Percentiles rank a stretch among this genome's conserved stretches.
Conservation (phyloP, 2,888 invertebrate genomes). For the Hirtodrosophila alboralis region DNA sequence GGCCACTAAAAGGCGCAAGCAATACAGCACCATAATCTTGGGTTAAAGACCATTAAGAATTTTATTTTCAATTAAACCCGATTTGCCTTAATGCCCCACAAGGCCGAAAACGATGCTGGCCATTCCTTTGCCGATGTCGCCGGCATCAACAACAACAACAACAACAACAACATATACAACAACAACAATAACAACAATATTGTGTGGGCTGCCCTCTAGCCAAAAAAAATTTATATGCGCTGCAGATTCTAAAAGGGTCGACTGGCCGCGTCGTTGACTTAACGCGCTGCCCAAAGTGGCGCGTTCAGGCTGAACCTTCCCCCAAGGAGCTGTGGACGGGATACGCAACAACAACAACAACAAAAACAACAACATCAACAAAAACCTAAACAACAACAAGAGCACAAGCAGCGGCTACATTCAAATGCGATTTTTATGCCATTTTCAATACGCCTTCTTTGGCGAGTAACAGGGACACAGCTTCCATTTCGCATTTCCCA, state of each 20-base stretch:
- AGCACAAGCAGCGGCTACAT: constrained; percentile 47
- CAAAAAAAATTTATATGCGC: constrained; percentile 74
- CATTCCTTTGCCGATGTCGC: constrained; percentile 49
- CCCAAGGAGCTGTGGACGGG: constrained; percentile 40
- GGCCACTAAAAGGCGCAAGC: constrained; percentile 73
- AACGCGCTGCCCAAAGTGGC: constrained; percentile 65
- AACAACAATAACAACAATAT: constrained; percentile 42
- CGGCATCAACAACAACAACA: constrained; percentile 39
- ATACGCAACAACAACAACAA: constrained; percentile 28
- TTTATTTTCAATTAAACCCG: constrained; percentile 82
- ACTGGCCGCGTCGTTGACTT: constrained; percentile 70
- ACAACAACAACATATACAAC: constrained; percentile 26
- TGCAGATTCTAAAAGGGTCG: constrained; percentile 79
- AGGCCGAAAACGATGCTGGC: constrained; percentile 71
- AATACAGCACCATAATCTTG: constrained; percentile 78
- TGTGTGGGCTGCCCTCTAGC: constrained; percentile 45
- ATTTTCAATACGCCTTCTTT: constrained; percentile 75
- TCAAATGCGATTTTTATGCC: constrained; percentile 81
- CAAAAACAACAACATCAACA: no score
- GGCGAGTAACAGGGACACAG: constrained; percentile 19
- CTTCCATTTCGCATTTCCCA: constrained; percentile 2
- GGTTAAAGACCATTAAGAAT: constrained; percentile 82
- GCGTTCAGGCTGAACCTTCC: constrained; percentile 55
- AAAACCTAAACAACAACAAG: constrained; percentile 30
- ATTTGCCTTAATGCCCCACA: constrained; percentile 80